Percentiles rank a stretch among this genome's conserved stretches.
These are phyloP conservation scores for Podocnemis expansa DNA, from an alignment of 2,113 vertebrate genomes.

Conservation along the genomic window DNA sequence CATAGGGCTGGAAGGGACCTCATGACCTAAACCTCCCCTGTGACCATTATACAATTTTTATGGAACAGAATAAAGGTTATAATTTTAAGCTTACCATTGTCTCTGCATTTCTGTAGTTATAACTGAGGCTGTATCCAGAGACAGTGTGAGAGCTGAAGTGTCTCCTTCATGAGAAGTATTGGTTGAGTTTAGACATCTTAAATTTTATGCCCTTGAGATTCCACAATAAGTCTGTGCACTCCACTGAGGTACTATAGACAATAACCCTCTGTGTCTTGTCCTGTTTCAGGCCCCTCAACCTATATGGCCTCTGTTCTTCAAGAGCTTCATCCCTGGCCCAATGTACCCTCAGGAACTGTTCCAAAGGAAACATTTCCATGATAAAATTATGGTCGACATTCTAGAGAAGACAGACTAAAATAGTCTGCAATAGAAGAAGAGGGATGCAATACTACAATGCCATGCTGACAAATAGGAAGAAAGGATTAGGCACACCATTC, in stretches of 20 bases:
- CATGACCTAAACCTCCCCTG: too few relatives aligned
- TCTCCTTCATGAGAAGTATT: background rate
- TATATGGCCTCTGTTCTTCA: background rate
- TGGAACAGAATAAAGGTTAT: background rate
- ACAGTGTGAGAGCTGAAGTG: background rate
- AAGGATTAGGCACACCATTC: too few relatives aligned
- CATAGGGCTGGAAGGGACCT: too few relatives aligned
- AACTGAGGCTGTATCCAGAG: background rate
- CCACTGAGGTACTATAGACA: background rate
- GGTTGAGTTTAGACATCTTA: background rate
- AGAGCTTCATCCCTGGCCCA: too few relatives aligned
- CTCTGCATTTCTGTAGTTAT: background rate
- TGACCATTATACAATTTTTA: background rate
- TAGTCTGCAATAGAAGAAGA: too few relatives aligned
- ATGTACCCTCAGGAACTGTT: too few relatives aligned
- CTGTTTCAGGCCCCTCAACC: background rate
- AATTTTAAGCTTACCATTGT: background rate
- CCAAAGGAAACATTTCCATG: too few relatives aligned
- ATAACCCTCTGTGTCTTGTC: background rate
- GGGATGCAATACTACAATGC: too few relatives aligned
- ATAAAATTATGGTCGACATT: too few relatives aligned
- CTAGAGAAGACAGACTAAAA: too few relatives aligned
- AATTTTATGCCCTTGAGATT: background rate
- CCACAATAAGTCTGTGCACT: background rate
- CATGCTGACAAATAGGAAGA: too few relatives aligned